Base-by-base conservation (phyloP, 2,797 vertebrate genomes). In the Sphenopsis melanotis region DNA sequence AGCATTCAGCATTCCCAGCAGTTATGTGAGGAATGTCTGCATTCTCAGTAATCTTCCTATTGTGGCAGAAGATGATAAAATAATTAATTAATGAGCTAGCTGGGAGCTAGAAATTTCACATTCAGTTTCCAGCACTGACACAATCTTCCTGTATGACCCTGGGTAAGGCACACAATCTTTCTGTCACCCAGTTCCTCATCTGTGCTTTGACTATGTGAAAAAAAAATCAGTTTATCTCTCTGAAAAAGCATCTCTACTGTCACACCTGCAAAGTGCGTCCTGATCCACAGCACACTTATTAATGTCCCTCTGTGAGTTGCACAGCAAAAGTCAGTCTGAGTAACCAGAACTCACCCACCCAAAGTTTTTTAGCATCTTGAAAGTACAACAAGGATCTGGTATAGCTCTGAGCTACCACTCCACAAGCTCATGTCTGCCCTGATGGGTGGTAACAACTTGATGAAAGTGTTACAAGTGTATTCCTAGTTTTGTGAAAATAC, bases 101-200 rank as follows among this genome's bases (percentile, higher is more conserved):
- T 82, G 41, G 26, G 46, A 92, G 71, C 12, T 85, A 39, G 64
- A 91, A 90, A 80, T 82, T 66, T 85, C 68, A 41, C 87, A 66
- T 77, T 83, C 71, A 32, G 37, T 92, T 95, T 85, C 83, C 68
- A 89, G 39, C 82, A 68, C 90, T 92, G 75, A 74, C 79, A 90
- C 42, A 27, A 39, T 53, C 89, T 91, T 97, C 87, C 90, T 87
- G 71, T 75, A 52, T 75, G 50, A 83, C 68, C 42, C 60, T 76
- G 63, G 29, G 23, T 77, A 80, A 87, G 60, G 94, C 92, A 95
- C 4, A 10, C 65, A 87, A 92, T 52, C 50, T 71, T 60, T 83
- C 66, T 68, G 47, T 77, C 56, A 64, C 78, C 56, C 57, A 92
- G 78, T 94, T 97, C 90, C 89, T 92, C 75, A 81, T 96, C 61